Evolutionary conservation across 2,113 vertebrate species (phyloP), one percentile per base, ranked within the genome.

Genomic region (Anolis carolinensis): DNA sequence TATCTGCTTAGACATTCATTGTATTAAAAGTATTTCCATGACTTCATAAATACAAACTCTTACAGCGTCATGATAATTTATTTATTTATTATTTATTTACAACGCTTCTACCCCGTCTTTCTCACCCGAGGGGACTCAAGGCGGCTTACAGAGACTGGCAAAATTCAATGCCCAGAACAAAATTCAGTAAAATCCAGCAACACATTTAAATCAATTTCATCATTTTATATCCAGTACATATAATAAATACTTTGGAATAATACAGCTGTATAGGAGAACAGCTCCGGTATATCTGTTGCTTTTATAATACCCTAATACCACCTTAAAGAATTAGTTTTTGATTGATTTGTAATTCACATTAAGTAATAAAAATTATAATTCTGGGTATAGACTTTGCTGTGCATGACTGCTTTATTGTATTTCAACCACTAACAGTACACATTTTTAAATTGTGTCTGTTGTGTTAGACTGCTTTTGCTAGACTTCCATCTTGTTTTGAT

Each of bases 211-310:
- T n/a, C n/a, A n/a, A n/a, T n/a, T n/a, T n/a, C n/a, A n/a, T n/a
- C n/a, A n/a, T n/a, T n/a, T n/a, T n/a, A n/a, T n/a, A n/a, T n/a
- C n/a, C n/a, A n/a, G n/a, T n/a, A n/a, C n/a, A n/a, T n/a, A n/a
- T 84, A 25, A 67, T 44, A 36, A 67, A 50, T 79, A 59, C 79
- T 85, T 79, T 71, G 48, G 48, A 79, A 71, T 85, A 79, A 70
- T 85, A 30, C 48, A 78, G 59, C 68, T 36, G 44, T 25, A 59
- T 8, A 10, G 27, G 25, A 6, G 36, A 23, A 21, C 6, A 32
- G 10, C 9, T 16, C 21, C 27, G 32, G 10, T 25, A 1, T 34
- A 27, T 65, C 13, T 79, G 30, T 84, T 2, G 48, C 50, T 84
- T 30, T 7, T 39, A 32, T 77, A 34, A 30, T 68, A 27, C n/a